Conservation (phyloP, 2,888 invertebrate species). For the Ethmia dodecea region DNA sequence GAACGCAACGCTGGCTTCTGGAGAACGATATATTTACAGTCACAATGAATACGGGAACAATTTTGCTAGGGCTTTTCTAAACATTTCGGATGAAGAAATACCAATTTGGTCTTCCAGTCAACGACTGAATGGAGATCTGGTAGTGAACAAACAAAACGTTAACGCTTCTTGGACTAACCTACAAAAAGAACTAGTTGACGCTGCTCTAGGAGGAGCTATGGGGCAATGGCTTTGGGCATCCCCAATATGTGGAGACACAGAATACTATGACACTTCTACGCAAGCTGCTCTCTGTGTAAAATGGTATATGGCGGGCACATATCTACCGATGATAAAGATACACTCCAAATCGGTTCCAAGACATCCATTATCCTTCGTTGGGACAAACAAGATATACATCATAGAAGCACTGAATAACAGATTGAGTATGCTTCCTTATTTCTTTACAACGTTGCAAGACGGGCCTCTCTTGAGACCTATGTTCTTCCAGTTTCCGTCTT, state of each 20-base stretch:
- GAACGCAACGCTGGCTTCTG: slow-evolving; percentile 47
- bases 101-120: slow-evolving; percentile 45
- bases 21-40: slow-evolving; percentile 48
- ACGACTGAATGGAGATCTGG: slow-evolving; percentile 44
- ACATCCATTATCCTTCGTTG: slow-evolving; percentile 64
- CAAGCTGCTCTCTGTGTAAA: slow-evolving; percentile 77
- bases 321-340: slow-evolving; percentile 78
- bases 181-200: slow-evolving; percentile 61
- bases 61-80: slow-evolving; percentile 44
- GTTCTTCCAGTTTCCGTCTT: slow-evolving; percentile 78
- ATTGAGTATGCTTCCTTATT: slow-evolving; percentile 76
- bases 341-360: slow-evolving; percentile 53
- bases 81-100: slow-evolving; percentile 25
- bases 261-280: slow-evolving; percentile 41
- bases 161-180: slow-evolving; percentile 78
- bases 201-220: slow-evolving; percentile 67
- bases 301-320: slow-evolving; percentile 83
- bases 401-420: slow-evolving; percentile 61
- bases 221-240: slow-evolving; percentile 69
- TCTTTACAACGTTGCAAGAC: slow-evolving; percentile 70
- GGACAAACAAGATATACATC: slow-evolving; percentile 55
- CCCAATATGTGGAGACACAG: slow-evolving; percentile 78
- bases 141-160: slow-evolving; percentile 69
- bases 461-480: slow-evolving; percentile 80
- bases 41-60: slow-evolving; percentile 79